Base-by-base conservation (phyloP, 53 echinoderm and acorn worm genomes). In the Holothuria leucospilota region DNA sequence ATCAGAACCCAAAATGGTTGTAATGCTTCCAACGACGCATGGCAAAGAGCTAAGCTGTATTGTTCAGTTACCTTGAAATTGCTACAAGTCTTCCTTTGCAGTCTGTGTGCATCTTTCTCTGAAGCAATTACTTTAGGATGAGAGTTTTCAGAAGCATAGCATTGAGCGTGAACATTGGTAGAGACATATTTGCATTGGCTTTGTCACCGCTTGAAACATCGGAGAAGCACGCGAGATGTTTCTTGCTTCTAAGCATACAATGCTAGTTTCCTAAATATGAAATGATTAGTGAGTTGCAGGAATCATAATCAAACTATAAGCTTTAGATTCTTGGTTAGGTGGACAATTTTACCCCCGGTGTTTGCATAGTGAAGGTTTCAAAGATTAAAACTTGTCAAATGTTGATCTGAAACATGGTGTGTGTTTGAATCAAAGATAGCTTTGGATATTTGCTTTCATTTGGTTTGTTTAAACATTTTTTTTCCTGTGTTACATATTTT, bases 81-180 rank as follows among this genome's bases (percentile, higher is more conserved):
- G 70, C 30, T 40, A 70, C 70, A 70, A 70, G 38, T 38, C 70
- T 70, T 40, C 20, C 65, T 10, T 20, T 40, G 20, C 34, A 38
- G 30, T 34, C 70, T 29, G 11, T 70, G 30, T 70, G 6, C 70
- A 70, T 38, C 70, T 30, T 25, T 70, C 39, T 29, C 70, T 20
- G 39, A 70, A 70, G 70, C 70, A 70, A 70, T 70, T 70, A 70
- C 70, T 70, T 70, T 38, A 70, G 70, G 70, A 38, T 70, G 70
- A 70, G 70, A 40, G 38, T 70, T 70, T 70, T 70, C 70, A 70
- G 30, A 70, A 70, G 70, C 70, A 30, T 16, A 70, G 39, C 30
- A 24, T 38, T 70, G 70, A 70, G 39, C 30, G 70, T 38, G 70
- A 29, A 30, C 70, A 28, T 70, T 38, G 34, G 46, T 29, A 6